Percentiles rank a stretch among this genome's conserved stretches.
Evolutionary conservation across 2,797 vertebrate genomes (phyloP).

Genomic region (Enteromius anoplus): DNA sequence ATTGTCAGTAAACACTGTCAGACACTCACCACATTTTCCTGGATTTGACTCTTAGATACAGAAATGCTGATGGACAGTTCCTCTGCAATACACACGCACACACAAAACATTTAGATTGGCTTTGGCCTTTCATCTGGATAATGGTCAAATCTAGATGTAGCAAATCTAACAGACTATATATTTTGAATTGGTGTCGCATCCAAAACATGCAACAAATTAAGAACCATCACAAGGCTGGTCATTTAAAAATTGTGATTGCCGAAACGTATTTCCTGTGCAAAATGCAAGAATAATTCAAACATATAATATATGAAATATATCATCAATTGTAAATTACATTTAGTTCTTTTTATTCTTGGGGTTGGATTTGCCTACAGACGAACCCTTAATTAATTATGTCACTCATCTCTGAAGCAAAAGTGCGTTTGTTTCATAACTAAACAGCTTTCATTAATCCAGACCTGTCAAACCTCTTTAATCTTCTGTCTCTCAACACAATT

Average conservation of each 20-base stretch:
- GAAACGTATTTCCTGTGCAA: background rate
- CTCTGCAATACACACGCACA: conserved; percentile 76
- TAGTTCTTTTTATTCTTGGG: background rate
- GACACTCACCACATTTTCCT: conserved; percentile 96
- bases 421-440: conserved; percentile 32
- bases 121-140: background rate
- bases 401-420: conserved; percentile 24
- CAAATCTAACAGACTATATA: background rate
- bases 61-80: conserved; percentile 97
- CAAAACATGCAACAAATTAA: conserved; percentile 12
- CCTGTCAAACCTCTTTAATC: conserved; percentile 27
- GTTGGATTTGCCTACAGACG: background rate
- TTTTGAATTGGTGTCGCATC: background rate
- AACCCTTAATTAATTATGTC: conserved; percentile 17
- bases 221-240: background rate
- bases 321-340: background rate
- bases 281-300: conserved; percentile 3
- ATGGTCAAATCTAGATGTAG: background rate
- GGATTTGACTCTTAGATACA: conserved; percentile 95
- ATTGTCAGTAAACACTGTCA: conserved; percentile 23
- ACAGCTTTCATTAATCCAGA: conserved; percentile 41
- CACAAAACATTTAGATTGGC: background rate
- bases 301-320: background rate
- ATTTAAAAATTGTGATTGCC: background rate
- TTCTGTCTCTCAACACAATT: conserved; percentile 33